phyloP scores from a whole-genome alignment of 2,888 invertebrate genomes.

The Cheilosia variabilis region DNA sequence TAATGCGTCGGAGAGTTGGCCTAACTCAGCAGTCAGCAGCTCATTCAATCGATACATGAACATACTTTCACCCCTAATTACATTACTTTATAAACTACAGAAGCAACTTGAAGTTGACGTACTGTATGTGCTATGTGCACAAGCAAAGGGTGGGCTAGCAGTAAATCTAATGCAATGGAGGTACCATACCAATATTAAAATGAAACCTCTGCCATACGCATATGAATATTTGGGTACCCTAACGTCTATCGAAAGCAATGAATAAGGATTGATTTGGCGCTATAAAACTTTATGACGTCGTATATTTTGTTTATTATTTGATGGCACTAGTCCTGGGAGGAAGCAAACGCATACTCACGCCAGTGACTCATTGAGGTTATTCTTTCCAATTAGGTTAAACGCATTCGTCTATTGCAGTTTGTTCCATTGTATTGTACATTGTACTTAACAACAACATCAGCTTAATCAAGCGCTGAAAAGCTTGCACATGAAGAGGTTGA shows the following conservation, averaged over 20 bases:
- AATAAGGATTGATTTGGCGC: slow-evolving; percentile 14
- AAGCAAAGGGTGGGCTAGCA: not conserved
- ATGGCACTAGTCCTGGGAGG: slow-evolving; percentile 1
- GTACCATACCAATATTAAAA: slow-evolving; percentile 5
- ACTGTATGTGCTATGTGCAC: not conserved
- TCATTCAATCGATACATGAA: not conserved
- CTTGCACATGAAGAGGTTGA: not conserved
- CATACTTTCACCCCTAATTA: not conserved
- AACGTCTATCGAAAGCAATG: too few relatives aligned
- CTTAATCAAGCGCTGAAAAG: slow-evolving; percentile 2
- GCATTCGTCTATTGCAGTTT: not conserved
- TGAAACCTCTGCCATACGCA: not conserved
- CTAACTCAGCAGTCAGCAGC: not conserved
- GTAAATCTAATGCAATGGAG: slow-evolving; percentile 2
- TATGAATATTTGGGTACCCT: slow-evolving; percentile 6
- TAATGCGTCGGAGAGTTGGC: not conserved
- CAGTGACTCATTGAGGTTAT: not conserved
- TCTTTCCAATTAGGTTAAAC: slow-evolving; percentile 20
- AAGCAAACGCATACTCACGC: too few relatives aligned
- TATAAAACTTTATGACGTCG: slow-evolving; percentile 32
- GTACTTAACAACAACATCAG: not conserved
- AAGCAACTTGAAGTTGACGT: slow-evolving; percentile 3
- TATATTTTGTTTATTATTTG: slow-evolving; percentile 32
- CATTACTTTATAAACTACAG: not conserved
- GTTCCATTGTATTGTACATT: not conserved